These are phyloP conservation scores for Cryptophagus acutangulus DNA, from an alignment of 2,888 invertebrate genomes.

Conservation along the genomic window DNA sequence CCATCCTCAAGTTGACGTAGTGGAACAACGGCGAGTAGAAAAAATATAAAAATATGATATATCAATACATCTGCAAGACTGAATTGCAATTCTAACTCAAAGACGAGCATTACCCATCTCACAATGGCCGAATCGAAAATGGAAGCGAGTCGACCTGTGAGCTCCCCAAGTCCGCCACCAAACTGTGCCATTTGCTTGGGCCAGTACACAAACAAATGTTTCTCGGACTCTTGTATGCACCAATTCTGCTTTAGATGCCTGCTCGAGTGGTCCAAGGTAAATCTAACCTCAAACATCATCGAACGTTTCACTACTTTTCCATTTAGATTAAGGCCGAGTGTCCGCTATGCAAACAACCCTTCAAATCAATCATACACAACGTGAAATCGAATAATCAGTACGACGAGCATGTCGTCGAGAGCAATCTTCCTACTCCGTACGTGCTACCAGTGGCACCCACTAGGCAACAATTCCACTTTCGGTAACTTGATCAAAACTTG, in stretches of 20 bases:
- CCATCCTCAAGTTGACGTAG: no score
- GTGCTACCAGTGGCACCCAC: conserved; percentile 29
- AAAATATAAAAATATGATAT: no score
- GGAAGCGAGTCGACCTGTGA: conserved; percentile 26
- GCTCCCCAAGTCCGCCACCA: conserved; percentile 62
- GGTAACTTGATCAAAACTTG: conserved; percentile 29
- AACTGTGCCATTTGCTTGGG: conserved; percentile 93
- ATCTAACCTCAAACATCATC: conserved; percentile 14
- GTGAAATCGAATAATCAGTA: conserved; percentile 82
- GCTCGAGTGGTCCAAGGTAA: conserved; percentile 86
- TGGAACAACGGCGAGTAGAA: no score
- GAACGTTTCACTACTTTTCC: conserved; percentile 6
- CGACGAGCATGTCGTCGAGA: conserved; percentile 67
- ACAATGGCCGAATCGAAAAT: conserved; percentile 37
- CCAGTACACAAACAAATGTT: conserved; percentile 79
- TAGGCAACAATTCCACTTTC: conserved; percentile 45
- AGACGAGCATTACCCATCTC: no score
- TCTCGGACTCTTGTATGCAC: conserved; percentile 88
- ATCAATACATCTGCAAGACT: no score
- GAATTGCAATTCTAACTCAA: no score
- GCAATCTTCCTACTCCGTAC: conserved; percentile 10
- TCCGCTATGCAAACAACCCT: conserved; percentile 89
- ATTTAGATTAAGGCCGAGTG: conserved; percentile 84
- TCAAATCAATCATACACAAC: conserved; percentile 89
- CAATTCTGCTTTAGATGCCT: conserved; percentile 92